Percentiles rank a stretch among this genome's conserved stretches.
phyloP scores from a whole-genome alignment of 2,888 invertebrate genomes.

The Ectobius pallidus region DNA sequence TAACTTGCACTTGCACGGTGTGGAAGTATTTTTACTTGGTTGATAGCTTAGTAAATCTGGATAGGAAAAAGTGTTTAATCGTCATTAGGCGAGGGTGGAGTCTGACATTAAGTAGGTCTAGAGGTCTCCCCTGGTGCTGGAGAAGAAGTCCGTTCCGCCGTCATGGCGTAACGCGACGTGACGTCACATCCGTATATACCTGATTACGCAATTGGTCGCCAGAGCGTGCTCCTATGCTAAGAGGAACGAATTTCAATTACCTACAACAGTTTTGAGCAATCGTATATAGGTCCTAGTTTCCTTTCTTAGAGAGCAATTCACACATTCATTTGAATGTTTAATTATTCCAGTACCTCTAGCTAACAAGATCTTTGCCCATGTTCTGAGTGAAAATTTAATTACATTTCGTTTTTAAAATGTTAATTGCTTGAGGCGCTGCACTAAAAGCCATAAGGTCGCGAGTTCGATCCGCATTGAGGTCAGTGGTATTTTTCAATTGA shows the following conservation, averaged over 20 bases:
- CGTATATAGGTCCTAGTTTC: constrained; percentile 13
- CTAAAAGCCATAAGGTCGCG: too few relatives aligned
- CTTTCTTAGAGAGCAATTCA: not conserved
- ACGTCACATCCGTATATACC: constrained; percentile 26
- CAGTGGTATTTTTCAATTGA: too few relatives aligned
- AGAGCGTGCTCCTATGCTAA: constrained; percentile 28
- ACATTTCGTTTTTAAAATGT: too few relatives aligned
- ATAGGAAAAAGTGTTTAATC: not conserved
- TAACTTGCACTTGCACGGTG: too few relatives aligned
- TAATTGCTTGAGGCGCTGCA: too few relatives aligned
- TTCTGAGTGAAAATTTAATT: too few relatives aligned
- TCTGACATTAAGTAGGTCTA: constrained; percentile 19
- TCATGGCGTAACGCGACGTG: constrained; percentile 26
- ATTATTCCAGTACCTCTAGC: too few relatives aligned
- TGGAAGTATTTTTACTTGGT: too few relatives aligned
- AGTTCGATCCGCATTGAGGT: too few relatives aligned
- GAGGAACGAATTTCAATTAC: constrained; percentile 32
- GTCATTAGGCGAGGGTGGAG: constrained; percentile 15
- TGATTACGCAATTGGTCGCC: constrained; percentile 28
- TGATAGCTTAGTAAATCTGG: too few relatives aligned
- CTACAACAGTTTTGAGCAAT: constrained; percentile 21
- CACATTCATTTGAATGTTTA: not conserved
- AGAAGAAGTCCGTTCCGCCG: constrained; percentile 28
- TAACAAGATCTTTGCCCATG: too few relatives aligned
- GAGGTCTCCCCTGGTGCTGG: not conserved